A percentile compares a stretch with the other conserved stretches of the same genome.
Conservation (phyloP, 2,888 invertebrate genomes). For the Polyommatus iphigenia region DNA sequence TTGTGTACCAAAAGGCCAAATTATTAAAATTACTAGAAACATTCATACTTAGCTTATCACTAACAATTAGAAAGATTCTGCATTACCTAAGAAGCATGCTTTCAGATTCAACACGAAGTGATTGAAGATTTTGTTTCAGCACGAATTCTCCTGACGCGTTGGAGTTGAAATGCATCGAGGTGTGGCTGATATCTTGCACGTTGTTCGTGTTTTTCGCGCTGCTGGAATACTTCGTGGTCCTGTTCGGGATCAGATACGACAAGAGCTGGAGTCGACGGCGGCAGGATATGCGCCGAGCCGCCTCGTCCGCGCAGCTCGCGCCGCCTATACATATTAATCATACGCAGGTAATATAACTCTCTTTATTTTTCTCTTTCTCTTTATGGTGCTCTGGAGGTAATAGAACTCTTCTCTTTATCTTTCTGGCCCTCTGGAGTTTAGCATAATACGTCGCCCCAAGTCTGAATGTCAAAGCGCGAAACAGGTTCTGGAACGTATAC, state of each 20-base stretch:
- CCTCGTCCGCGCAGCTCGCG: conserved; percentile 68
- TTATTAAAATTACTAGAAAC: neutral
- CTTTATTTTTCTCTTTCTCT: neutral
- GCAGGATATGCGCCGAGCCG: conserved; percentile 66
- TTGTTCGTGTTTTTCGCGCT: conserved; percentile 83
- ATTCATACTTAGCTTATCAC: neutral
- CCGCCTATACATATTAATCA: conserved; percentile 73
- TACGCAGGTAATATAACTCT: conserved; percentile 55
- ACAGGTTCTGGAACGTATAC: too few relatives aligned
- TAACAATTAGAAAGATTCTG: neutral
- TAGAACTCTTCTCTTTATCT: too few relatives aligned
- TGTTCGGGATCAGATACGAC: conserved; percentile 83
- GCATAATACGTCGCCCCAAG: too few relatives aligned
- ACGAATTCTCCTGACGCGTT: conserved; percentile 83
- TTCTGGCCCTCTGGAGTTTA: too few relatives aligned
- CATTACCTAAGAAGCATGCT: neutral
- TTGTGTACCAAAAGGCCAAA: neutral
- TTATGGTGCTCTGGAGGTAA: too few relatives aligned
- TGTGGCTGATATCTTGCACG: conserved; percentile 84
- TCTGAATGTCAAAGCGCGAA: too few relatives aligned
- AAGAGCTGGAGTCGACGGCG: conserved; percentile 81
- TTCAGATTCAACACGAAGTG: conserved; percentile 12
- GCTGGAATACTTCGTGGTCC: conserved; percentile 82
- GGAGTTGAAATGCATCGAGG: conserved; percentile 83
- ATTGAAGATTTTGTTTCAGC: conserved; percentile 54